A percentile compares a stretch with the other conserved stretches of the same genome.
phyloP scores from a whole-genome alignment of 2,797 vertebrate genomes.

The Epinephelus malabaricus region DNA sequence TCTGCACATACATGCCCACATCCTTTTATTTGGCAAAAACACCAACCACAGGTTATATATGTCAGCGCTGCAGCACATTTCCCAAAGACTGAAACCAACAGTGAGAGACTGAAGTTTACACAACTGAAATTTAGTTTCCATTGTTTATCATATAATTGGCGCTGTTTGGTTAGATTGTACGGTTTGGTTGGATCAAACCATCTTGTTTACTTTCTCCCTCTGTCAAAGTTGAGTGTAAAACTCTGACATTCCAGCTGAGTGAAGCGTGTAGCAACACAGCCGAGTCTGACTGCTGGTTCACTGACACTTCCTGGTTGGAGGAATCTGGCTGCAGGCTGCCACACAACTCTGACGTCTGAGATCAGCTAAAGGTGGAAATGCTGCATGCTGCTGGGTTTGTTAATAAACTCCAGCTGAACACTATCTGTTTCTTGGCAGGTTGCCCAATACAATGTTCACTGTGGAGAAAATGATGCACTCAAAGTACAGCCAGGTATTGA shows the following conservation, averaged over 20 bases:
- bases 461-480: neutral
- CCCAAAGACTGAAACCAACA: slow-evolving; percentile 13
- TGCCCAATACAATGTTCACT: neutral
- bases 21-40: slow-evolving; percentile 2
- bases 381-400: neutral
- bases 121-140: neutral
- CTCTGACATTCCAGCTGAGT: slow-evolving; percentile 58
- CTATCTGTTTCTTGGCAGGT: neutral
- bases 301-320: slow-evolving; percentile 5
- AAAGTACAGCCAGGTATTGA: no score
- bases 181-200: neutral
- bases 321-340: neutral
- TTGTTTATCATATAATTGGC: neutral
- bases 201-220: slow-evolving; percentile 18
- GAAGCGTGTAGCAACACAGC: slow-evolving; percentile 45
- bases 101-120: neutral
- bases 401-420: neutral
- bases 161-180: neutral
- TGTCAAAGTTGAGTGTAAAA: neutral
- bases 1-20: neutral
- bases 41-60: neutral
- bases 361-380: neutral
- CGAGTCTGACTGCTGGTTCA: neutral
- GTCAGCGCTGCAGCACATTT: slow-evolving; percentile 21
- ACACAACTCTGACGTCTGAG: neutral